phyloP scores from a whole-genome alignment of 2,113 vertebrate genomes.

The Pelmatolapia mariae region DNA sequence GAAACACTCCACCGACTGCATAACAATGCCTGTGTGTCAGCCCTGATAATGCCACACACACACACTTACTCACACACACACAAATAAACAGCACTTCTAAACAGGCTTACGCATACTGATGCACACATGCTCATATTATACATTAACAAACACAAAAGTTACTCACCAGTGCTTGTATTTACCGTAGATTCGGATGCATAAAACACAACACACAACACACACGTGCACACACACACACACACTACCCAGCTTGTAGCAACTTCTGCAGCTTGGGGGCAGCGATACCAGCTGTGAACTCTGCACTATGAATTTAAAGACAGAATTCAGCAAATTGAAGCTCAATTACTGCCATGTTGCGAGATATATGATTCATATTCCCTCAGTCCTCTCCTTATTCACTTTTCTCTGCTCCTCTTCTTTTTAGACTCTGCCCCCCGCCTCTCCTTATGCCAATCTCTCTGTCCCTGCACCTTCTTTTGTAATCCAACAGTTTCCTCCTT shows the following conservation, averaged over 20 bases:
- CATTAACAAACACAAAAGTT: neutral
- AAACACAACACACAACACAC: neutral
- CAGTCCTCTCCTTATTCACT: neutral
- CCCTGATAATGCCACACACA: neutral
- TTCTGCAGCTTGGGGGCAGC: slow-evolving; percentile 5
- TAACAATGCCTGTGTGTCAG: neutral
- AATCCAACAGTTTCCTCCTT: slow-evolving; percentile 19
- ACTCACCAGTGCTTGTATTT: neutral
- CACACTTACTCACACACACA: neutral
- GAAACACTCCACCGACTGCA: neutral
- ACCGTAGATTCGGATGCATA: neutral
- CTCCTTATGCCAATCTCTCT: neutral
- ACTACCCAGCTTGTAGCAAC: neutral
- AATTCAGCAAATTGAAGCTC: slow-evolving; percentile 50
- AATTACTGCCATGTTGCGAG: slow-evolving; percentile 40
- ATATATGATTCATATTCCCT: neutral
- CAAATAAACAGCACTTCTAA: neutral
- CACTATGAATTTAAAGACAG: slow-evolving; percentile 38
- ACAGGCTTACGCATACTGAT: neutral
- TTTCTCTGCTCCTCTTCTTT: neutral
- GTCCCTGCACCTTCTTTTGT: neutral
- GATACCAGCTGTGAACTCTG: neutral
- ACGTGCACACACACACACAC: neutral
- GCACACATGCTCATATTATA: neutral
- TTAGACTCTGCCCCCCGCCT: neutral